Conservation (phyloP, 30 jellyfish, hydroid and myxozoan genomes). For the Hydractinia symbiolongicarpus region DNA sequence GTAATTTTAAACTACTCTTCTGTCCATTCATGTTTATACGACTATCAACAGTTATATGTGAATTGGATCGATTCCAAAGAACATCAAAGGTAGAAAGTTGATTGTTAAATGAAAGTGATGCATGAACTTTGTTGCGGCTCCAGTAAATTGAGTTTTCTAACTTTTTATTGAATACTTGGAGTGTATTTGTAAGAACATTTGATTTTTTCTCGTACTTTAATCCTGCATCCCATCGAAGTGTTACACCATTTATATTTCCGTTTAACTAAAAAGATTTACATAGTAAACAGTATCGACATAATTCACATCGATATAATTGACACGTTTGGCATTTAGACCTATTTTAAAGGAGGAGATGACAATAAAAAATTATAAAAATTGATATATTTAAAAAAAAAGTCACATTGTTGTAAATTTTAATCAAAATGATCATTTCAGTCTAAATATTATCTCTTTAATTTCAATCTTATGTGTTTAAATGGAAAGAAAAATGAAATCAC, state of each 20-base stretch:
- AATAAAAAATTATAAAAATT: too few relatives aligned
- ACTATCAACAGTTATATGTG: background rate
- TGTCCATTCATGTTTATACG: background rate
- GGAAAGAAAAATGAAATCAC: background rate
- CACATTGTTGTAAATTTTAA: too few relatives aligned
- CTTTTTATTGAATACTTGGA: background rate
- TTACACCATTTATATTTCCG: conserved; percentile 23
- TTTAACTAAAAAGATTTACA: background rate
- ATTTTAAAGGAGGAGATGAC: too few relatives aligned
- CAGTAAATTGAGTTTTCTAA: conserved; percentile 10
- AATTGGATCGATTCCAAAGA: background rate
- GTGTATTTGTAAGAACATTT: background rate
- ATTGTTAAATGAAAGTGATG: background rate
- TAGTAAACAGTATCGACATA: too few relatives aligned
- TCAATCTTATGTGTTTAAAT: background rate
- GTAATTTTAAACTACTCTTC: background rate
- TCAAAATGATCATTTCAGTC: too few relatives aligned
- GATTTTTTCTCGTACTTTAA: background rate
- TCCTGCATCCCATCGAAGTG: conserved; percentile 25
- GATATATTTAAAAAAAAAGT: background rate
- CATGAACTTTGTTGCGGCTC: conserved; percentile 16
- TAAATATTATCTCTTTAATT: too few relatives aligned
- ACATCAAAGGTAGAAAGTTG: background rate
- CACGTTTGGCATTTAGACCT: too few relatives aligned
- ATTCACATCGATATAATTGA: too few relatives aligned